Conservation (phyloP, 2,888 invertebrate species). For the Tenodera sinensis region DNA sequence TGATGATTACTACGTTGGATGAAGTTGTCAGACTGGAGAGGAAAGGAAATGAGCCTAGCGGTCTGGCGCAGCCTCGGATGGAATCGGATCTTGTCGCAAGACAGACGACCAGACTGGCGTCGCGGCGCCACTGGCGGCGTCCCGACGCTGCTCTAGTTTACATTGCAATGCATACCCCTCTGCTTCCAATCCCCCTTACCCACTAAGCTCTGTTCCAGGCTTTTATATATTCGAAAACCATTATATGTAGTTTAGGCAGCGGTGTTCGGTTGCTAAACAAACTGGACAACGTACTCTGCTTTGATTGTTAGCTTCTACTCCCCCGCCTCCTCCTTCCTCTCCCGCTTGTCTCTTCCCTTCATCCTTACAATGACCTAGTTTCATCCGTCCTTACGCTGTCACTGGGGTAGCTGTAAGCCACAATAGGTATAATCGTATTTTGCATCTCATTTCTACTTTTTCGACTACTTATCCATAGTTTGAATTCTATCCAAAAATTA, state of each 20-base stretch:
- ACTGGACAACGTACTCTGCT: neutral
- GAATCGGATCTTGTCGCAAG: neutral
- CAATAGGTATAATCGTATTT: neutral
- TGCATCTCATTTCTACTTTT: neutral
- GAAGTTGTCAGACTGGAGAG: neutral
- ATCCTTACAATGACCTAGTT: neutral
- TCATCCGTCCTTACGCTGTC: neutral
- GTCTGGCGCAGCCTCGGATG: neutral
- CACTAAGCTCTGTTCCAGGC: neutral
- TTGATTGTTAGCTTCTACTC: neutral
- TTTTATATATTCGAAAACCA: neutral
- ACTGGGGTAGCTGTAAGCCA: neutral
- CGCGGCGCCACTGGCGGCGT: neutral
- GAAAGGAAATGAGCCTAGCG: neutral
- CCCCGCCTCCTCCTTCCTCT: neutral
- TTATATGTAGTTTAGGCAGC: neutral
- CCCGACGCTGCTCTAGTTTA: conserved; percentile 7
- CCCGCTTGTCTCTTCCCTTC: no score
- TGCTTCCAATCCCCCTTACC: neutral
- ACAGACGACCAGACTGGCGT: neutral
- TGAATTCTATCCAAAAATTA: no score
- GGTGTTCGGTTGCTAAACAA: neutral
- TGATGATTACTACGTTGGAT: neutral
- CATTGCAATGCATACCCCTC: conserved; percentile 7
- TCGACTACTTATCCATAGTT: no score